Evolutionary conservation across 2,888 invertebrate genomes (phyloP), one percentile per base, ranked within the genome.

Genomic region (Hypselothyrea guttata): DNA sequence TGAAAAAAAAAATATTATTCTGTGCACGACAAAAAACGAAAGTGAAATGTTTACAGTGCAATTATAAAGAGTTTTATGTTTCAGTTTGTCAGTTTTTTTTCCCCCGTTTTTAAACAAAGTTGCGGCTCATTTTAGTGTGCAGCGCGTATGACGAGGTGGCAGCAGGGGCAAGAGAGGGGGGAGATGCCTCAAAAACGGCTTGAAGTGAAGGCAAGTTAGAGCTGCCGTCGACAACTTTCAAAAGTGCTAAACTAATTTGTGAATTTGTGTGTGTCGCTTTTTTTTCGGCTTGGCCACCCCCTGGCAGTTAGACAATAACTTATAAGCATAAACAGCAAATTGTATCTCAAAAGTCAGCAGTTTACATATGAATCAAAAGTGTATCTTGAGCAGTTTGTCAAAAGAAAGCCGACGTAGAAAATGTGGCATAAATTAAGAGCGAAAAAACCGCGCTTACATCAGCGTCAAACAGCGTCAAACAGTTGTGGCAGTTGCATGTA

Each of bases 61-160:
- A 85, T 85, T 81, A 85, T 81, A 85, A 83, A 85, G 77, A 75
- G 85, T 85, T 81, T 81, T 85, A 84, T 81, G 76, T 81, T 83
- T 83, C 83, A 84, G 75, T 45, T 70, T 46, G 31, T 42, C 13
- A 13, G 33, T 38, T 27, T 35, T n/a, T n/a, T n/a, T n/a, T n/a
- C n/a, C n/a, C n/a, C n/a, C n/a, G n/a, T n/a, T n/a, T 54, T 48
- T 33, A 53, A 33, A 49, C 51, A 57, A 49, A 56, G 35, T 22
- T 35, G 18, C 40, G 12, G 37, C 56, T 56, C 63, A 78, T 69
- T 75, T 66, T 70, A 53, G 69, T 85, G 79, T 84, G 84, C 83
- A 75, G 53, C 53, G 57, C 69, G 79, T 71, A 75, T 75, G 70
- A 75, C 78, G 71, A 46, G 41, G 15, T 3, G 8, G 13, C 22